Evolutionary conservation across 2,888 invertebrate species (phyloP), one percentile per base, ranked within the genome.

Genomic region (Tinea pellionella): DNA sequence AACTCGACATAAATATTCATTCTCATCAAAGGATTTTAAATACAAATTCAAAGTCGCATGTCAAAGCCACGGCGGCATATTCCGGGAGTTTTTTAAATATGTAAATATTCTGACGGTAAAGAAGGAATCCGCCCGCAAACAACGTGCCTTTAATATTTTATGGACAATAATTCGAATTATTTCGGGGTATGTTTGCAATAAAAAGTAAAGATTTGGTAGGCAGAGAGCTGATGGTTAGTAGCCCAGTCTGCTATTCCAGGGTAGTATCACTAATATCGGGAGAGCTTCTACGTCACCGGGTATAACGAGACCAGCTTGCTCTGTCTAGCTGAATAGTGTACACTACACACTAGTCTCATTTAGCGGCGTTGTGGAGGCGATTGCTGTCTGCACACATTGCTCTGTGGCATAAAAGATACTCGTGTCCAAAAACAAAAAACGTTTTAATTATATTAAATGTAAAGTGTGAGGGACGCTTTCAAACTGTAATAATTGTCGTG

Each of bases 401-500:
- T n/a, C n/a, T n/a, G n/a, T n/a, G n/a, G n/a, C n/a, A n/a, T n/a
- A n/a, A n/a, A n/a, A n/a, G n/a, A 7, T 18, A 3, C 19, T 7
- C 15, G 13, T 18, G 18, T 24, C 24, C 2, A 8, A 19, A 24
- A 53, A 53, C 24, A 53, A 53, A 53, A 12, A 53, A 53, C 24
- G 24, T 53, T 53, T 53, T 53, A 53, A 53, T 53, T 24, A 24
- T 53, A 18, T 53, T 53, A 53, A 24, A 24, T 6, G 11, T 24
- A 53, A 53, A 53, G 19, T 53, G 18, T 53, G 53, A 19, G 53
- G 53, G 53, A 37, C 37, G 37, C 47, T 53, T 53, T 18, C 53
- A 53, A 53, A 53, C 53, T 53, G 53, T 53, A 53, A 32, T 57
- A 57, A 57, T 57, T 57, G 57, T 57, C 15, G 19, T 57, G 57